These are phyloP conservation scores for Drosophila histrio DNA, from an alignment of 2,888 invertebrate genomes.

Conservation along the genomic window DNA sequence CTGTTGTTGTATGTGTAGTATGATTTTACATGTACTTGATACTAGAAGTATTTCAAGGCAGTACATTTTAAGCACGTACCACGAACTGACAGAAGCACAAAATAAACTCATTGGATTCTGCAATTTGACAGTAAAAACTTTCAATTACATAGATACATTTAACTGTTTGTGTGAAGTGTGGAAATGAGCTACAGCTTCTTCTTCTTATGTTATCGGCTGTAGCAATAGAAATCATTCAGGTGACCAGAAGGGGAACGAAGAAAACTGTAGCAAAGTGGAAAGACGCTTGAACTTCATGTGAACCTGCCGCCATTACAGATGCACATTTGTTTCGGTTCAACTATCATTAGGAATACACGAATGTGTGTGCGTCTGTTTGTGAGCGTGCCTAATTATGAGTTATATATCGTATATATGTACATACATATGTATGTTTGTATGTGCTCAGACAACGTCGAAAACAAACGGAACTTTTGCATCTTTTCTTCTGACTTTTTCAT, in stretches of 20 bases:
- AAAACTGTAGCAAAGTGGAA: not conserved
- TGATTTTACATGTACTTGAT: not conserved
- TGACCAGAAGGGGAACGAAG: not conserved
- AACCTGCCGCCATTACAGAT: slow-evolving; percentile 2
- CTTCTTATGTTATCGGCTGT: slow-evolving; percentile 7
- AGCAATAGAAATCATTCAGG: not conserved
- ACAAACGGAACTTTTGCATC: slow-evolving; percentile 22
- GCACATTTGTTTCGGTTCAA: slow-evolving; percentile 12
- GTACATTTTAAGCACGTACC: slow-evolving; percentile 12
- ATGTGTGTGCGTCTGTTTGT: not conserved
- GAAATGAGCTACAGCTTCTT: not conserved
- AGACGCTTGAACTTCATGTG: slow-evolving; percentile 1
- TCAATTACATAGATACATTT: slow-evolving; percentile 15
- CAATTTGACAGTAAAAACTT: slow-evolving; percentile 5
- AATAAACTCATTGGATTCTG: not conserved
- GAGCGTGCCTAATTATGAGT: slow-evolving; percentile 16
- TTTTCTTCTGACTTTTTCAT: slow-evolving; percentile 17
- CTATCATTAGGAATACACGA: not conserved
- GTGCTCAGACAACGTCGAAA: slow-evolving; percentile 1
- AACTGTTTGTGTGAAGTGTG: not conserved
- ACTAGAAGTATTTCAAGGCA: slow-evolving; percentile 14
- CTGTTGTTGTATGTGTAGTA: too few species aligned
- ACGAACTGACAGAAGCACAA: not conserved
- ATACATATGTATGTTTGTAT: not conserved
- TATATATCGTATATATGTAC: not conserved